These are phyloP conservation scores for Masticophis lateralis DNA, from an alignment of 2,797 vertebrate genomes.

Conservation along the genomic window DNA sequence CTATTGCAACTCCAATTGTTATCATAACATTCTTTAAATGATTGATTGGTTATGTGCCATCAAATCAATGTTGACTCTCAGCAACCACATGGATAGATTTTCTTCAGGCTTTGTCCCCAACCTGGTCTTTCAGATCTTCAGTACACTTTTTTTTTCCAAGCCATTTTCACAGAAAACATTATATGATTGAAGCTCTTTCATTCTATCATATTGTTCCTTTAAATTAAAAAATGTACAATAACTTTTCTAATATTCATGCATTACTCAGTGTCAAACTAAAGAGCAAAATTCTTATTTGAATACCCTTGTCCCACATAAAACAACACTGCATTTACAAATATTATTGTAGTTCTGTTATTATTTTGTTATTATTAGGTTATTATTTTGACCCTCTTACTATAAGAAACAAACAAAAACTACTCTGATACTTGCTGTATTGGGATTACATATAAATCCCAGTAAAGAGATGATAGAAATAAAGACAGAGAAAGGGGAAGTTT, in stretches of 20 bases:
- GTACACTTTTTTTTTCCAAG: neutral
- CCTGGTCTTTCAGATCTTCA: neutral
- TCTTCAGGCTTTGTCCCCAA: neutral
- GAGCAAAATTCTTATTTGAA: neutral
- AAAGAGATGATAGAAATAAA: neutral
- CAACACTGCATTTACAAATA: neutral
- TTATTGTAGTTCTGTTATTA: neutral
- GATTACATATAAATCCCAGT: neutral
- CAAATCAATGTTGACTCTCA: neutral
- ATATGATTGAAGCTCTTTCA: neutral
- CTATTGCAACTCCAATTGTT: neutral
- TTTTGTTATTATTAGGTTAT: neutral
- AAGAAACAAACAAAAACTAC: neutral
- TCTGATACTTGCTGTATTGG: neutral
- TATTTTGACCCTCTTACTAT: neutral
- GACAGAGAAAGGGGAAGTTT: neutral
- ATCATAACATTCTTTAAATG: neutral
- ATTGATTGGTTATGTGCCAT: neutral
- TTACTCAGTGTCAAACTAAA: neutral
- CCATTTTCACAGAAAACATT: neutral
- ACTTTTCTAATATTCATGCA: neutral
- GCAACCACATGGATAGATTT: neutral
- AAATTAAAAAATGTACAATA: neutral
- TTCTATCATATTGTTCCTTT: neutral
- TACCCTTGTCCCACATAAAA: neutral